Evolutionary conservation across 2,113 vertebrate genomes (phyloP).

Genomic region (Mormyrus lacerda): DNA sequence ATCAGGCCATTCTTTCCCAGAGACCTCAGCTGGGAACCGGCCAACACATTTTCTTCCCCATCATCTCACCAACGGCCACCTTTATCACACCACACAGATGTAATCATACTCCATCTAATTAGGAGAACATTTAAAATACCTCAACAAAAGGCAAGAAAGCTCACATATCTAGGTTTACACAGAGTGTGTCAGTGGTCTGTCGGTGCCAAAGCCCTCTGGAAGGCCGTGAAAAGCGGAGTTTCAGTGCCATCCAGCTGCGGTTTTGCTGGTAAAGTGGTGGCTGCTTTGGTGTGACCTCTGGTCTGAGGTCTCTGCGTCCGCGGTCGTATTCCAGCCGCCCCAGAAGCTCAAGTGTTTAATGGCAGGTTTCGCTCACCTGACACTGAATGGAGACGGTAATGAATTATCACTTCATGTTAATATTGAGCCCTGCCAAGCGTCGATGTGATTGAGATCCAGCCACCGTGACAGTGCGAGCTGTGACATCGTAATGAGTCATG

Average conservation of each 20-base stretch:
- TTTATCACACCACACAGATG: neutral
- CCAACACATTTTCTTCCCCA: neutral
- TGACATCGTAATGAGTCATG: neutral
- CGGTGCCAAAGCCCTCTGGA: neutral
- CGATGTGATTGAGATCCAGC: neutral
- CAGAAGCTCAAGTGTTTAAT: conserved; percentile 15
- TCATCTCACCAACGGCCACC: neutral
- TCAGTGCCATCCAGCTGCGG: neutral
- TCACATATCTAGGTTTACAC: conserved; percentile 5
- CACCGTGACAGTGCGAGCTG: neutral
- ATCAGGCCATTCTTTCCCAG: too few relatives aligned
- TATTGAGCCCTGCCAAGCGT: conserved; percentile 41
- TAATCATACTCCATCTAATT: neutral
- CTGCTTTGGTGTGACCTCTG: neutral
- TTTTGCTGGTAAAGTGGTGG: neutral
- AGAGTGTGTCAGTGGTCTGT: neutral
- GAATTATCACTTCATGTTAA: conserved; percentile 47
- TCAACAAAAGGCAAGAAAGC: neutral
- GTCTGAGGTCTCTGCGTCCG: neutral
- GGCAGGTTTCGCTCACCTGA: conserved; percentile 43
- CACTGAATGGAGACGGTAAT: conserved; percentile 47
- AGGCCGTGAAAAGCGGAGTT: neutral
- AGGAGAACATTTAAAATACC: neutral
- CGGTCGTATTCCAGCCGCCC: neutral
- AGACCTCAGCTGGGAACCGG: neutral